These are phyloP conservation scores for Microhierax caerulescens DNA, from an alignment of 2,797 vertebrate genomes.

Conservation along the genomic window DNA sequence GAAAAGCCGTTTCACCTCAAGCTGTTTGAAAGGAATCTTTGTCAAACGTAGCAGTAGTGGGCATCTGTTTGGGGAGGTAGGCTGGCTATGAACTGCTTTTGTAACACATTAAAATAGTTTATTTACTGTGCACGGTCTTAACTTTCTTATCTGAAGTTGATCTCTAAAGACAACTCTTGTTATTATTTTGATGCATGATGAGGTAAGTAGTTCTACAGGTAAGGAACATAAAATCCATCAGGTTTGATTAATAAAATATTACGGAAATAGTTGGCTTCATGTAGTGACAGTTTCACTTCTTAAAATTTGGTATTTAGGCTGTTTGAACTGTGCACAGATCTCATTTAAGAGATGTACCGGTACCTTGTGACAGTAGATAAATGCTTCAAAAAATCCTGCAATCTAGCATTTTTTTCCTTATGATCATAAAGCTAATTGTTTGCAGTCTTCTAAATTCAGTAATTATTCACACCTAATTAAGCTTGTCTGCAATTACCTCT, in stretches of 20 bases:
- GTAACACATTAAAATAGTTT: slow-evolving; percentile 38
- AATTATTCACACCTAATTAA: not conserved
- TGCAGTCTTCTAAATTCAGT: not conserved
- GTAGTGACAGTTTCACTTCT: not conserved
- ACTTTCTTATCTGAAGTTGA: not conserved
- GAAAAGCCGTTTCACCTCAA: not conserved
- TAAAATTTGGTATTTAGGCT: not conserved
- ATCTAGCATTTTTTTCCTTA: not conserved
- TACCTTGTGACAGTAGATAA: not conserved
- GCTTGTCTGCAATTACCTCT: not conserved
- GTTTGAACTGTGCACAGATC: not conserved
- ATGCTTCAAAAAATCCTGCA: not conserved
- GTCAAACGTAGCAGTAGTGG: not conserved
- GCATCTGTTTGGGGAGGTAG: not conserved
- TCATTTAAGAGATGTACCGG: not conserved
- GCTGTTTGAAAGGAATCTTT: not conserved
- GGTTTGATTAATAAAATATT: not conserved
- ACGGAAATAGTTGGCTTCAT: not conserved
- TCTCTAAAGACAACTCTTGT: not conserved
- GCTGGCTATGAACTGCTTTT: not conserved
- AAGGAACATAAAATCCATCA: not conserved
- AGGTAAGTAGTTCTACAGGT: slow-evolving; percentile 57
- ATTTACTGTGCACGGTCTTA: slow-evolving; percentile 37
- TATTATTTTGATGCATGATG: not conserved
- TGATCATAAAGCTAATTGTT: not conserved